Evolutionary conservation across 2,888 invertebrate genomes (phyloP).

Genomic region (Eupithecia subfuscata): DNA sequence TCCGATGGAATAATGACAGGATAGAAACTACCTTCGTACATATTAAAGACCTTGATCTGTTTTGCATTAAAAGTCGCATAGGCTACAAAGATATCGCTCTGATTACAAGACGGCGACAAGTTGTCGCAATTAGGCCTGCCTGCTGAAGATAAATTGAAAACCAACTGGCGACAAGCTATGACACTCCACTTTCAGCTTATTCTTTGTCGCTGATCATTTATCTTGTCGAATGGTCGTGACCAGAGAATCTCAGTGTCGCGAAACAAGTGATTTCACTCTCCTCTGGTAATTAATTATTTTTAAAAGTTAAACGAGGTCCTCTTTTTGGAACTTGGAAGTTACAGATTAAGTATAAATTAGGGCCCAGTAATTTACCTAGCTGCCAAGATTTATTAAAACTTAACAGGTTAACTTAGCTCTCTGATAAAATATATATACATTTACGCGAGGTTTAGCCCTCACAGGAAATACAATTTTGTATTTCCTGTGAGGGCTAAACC

Average conservation of each 20-base stretch:
- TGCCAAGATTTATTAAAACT: background rate
- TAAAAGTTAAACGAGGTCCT: conserved; percentile 21
- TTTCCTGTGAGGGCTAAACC: too few relatives aligned
- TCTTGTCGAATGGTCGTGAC: conserved; percentile 43
- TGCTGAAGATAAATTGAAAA: conserved; percentile 55
- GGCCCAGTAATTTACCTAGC: background rate
- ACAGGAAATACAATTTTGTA: too few relatives aligned
- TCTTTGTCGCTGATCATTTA: conserved; percentile 56
- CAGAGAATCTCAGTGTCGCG: conserved; percentile 11
- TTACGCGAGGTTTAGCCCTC: too few relatives aligned
- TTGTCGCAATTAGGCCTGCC: conserved; percentile 60
- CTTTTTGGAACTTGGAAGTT: background rate
- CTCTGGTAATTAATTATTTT: conserved; percentile 16
- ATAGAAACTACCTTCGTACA: background rate
- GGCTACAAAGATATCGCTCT: conserved; percentile 32
- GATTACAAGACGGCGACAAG: conserved; percentile 49
- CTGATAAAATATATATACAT: too few relatives aligned
- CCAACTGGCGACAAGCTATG: conserved; percentile 49
- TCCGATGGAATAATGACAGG: background rate
- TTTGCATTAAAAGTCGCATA: conserved; percentile 28
- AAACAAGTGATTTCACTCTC: conserved; percentile 17
- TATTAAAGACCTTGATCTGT: background rate
- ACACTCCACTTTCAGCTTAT: conserved; percentile 54
- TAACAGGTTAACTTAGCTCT: background rate
- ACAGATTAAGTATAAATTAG: background rate